These are phyloP conservation scores for Ptyas mucosa DNA, from an alignment of 2,113 vertebrate species.

Conservation along the genomic window DNA sequence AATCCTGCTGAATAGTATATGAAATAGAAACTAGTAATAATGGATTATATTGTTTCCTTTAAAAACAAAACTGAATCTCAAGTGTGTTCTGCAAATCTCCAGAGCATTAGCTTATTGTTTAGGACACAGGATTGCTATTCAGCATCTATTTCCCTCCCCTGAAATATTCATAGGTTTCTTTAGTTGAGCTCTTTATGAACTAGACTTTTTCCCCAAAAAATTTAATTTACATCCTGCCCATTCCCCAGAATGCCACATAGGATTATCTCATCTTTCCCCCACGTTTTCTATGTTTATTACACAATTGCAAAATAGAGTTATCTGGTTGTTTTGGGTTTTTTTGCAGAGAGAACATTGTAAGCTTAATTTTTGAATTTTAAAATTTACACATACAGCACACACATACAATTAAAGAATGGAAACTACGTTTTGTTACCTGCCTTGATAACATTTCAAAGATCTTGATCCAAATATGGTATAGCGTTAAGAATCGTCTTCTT, in stretches of 20 bases:
- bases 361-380: not conserved
- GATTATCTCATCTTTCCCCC: too few species aligned
- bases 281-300: not conserved
- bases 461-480: not conserved
- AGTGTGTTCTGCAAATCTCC: not conserved
- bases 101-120: slow-evolving; percentile 7
- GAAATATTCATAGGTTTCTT: not conserved
- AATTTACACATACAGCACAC: not conserved
- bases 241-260: not conserved
- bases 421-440: not conserved
- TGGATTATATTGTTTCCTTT: slow-evolving; percentile 19
- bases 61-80: not conserved
- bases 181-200: slow-evolving; percentile 11
- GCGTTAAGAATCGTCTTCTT: not conserved
- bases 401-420: not conserved
- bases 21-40: not conserved
- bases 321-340: not conserved
- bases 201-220: not conserved
- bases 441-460: not conserved
- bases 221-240: not conserved
- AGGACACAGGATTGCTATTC: not conserved
- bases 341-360: not conserved
- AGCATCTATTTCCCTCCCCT: not conserved
- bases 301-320: not conserved
- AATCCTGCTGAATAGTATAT: not conserved